Conservation (phyloP, 2,797 vertebrate genomes). For the Spizella passerina region DNA sequence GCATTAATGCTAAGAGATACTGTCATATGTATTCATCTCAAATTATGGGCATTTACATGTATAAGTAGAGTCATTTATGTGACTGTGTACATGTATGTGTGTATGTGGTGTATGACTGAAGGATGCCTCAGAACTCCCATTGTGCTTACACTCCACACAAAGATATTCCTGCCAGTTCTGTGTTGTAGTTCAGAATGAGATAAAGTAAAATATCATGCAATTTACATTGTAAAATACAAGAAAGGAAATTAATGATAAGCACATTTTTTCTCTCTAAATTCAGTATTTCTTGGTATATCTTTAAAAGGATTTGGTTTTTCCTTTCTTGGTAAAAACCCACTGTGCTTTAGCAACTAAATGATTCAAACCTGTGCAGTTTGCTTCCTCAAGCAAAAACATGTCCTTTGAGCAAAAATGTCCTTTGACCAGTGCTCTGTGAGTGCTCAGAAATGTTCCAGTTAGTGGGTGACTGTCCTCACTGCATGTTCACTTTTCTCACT, state of each 20-base stretch:
- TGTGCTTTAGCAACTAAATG: background rate
- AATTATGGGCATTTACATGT: background rate
- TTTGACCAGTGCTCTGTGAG: background rate
- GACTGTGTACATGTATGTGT: background rate
- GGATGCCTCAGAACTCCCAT: background rate
- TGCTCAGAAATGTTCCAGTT: background rate
- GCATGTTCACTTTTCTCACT: background rate
- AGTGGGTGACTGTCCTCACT: background rate
- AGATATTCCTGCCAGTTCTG: background rate
- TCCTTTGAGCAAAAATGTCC: background rate
- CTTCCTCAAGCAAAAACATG: background rate
- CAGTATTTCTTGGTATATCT: background rate
- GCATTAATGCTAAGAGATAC: background rate
- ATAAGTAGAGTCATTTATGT: background rate
- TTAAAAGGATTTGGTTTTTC: background rate
- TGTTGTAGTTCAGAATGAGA: background rate
- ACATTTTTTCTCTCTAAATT: background rate
- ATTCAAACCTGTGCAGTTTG: background rate
- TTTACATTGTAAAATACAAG: background rate
- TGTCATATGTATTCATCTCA: background rate
- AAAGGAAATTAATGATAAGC: background rate
- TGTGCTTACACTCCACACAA: background rate
- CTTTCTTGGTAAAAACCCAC: background rate
- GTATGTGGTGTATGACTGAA: background rate
- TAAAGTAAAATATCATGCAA: background rate